Conservation (phyloP, 2,797 vertebrate genomes). For the Huso huso region DNA sequence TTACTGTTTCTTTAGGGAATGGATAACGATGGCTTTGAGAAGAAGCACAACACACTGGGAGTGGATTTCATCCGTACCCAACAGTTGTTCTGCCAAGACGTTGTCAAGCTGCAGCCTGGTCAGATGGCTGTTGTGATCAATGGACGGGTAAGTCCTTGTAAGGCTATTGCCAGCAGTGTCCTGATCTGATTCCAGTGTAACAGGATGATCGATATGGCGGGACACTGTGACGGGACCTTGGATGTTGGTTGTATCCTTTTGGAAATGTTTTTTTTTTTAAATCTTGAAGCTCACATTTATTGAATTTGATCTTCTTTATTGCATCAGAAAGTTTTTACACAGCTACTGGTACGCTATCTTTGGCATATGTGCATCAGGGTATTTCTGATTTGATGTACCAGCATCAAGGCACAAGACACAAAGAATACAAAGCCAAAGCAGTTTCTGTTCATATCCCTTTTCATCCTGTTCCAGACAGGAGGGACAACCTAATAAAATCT, state of each 20-base stretch:
- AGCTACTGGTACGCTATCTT: slow-evolving; percentile 15
- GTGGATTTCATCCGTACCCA: slow-evolving; percentile 79
- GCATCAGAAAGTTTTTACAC: slow-evolving; percentile 9
- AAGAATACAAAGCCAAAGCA: slow-evolving; percentile 35
- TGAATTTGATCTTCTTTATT: too few species aligned
- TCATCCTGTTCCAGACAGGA: slow-evolving; percentile 26
- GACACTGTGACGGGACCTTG: too few species aligned
- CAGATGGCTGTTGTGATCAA: slow-evolving; percentile 80
- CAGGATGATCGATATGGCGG: too few species aligned
- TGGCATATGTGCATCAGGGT: slow-evolving; percentile 17
- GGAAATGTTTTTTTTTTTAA: too few species aligned
- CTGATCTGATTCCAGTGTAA: too few species aligned
- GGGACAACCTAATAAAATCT: too few species aligned
- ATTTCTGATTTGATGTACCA: slow-evolving; percentile 39
- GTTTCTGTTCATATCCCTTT: slow-evolving; percentile 48
- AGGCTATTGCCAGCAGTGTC: too few species aligned
- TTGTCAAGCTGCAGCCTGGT: slow-evolving; percentile 75
- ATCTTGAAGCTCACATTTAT: too few species aligned
- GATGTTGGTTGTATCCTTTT: too few species aligned
- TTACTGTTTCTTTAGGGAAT: slow-evolving; percentile 64
- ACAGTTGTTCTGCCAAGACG: slow-evolving; percentile 77
- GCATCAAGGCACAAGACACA: slow-evolving; percentile 40
- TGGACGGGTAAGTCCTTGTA: slow-evolving; percentile 72
- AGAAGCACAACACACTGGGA: slow-evolving; percentile 89
- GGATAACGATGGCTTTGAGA: slow-evolving; percentile 80